Evolutionary conservation across 1,140 invertebrate genomes (phyloP), one percentile per base, ranked within the genome.

Genomic region (Tribolium madens): DNA sequence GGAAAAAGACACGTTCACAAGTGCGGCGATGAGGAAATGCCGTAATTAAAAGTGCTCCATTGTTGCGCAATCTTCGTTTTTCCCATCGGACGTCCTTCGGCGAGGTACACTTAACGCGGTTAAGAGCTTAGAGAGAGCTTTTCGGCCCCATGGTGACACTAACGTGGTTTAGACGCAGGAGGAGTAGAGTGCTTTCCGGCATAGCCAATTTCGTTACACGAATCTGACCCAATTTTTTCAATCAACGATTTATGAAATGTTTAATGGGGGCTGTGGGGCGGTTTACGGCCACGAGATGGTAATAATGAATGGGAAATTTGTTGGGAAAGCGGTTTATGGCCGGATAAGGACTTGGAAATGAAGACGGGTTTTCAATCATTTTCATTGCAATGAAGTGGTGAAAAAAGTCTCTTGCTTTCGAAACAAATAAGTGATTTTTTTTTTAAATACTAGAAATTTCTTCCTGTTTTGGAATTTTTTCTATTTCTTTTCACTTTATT

Each of bases 1-100:
- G 79, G 83, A 84, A 84, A 84, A 84, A 84, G 83, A 84, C 83
- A 84, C 75, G 81, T 83, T 77, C 79, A 83, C 77, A 73, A 79
- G 48, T 57, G 70, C 52, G 70, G 18, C 42, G 57, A 13, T 14
- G 57, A 64, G 17, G 53, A 21, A 31, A 21, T 31, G 21, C 53
- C 50, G 9, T 57, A 17, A 57, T 57, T 57, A 57, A 57, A 14
- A 64, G 13, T 64, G 9, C n/a, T 64, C 57, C 31, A 64, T 64
- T 64, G 57, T 64, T 64, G 57, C 26, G 57, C 26, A 64, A 64
- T 64, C 21, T 31, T 64, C 21, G 18, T 64, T 64, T 64, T 64
- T 64, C 57, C 57, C 57, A 64, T 7, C n/a, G 52, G 57, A 42
- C 26, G 57, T 31, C 57, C 57, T 64, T 64, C 57, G 57, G 57